A percentile compares a stretch with the other conserved stretches of the same genome.
phyloP scores from a whole-genome alignment of 1,140 invertebrate species.

The Apis dorsata region DNA sequence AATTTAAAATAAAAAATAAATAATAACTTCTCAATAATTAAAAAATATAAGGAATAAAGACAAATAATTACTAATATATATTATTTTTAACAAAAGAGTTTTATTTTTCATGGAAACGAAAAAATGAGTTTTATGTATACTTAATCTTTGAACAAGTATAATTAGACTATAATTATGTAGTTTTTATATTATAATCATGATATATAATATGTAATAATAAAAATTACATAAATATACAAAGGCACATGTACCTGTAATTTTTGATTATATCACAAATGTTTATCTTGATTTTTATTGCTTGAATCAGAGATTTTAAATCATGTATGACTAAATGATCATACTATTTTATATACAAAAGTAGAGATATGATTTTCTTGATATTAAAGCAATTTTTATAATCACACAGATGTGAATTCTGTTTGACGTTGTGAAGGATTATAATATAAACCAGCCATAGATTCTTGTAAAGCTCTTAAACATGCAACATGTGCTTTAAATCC shows the following conservation, averaged over 20 bases:
- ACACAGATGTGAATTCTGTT: slow-evolving; percentile 51
- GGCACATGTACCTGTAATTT: slow-evolving; percentile 38
- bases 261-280: slow-evolving; percentile 32
- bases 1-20: no score
- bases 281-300: background rate
- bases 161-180: slow-evolving; percentile 13
- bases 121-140: background rate
- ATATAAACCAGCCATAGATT: slow-evolving; percentile 92
- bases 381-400: slow-evolving; percentile 33
- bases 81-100: slow-evolving; percentile 29
- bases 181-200: slow-evolving; percentile 14
- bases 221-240: slow-evolving; percentile 46
- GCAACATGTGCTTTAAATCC: slow-evolving; percentile 91
- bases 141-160: slow-evolving; percentile 2
- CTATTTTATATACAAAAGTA: slow-evolving; percentile 40
- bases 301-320: background rate
- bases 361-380: slow-evolving; percentile 10
- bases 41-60: no score
- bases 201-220: slow-evolving; percentile 13
- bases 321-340: background rate
- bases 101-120: slow-evolving; percentile 25
- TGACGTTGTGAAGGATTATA: slow-evolving; percentile 77
- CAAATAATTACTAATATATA: background rate
- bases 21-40: no score
- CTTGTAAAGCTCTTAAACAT: slow-evolving; percentile 93